phyloP scores from a whole-genome alignment of 2,113 vertebrate species.

The Embiotoca jacksoni region DNA sequence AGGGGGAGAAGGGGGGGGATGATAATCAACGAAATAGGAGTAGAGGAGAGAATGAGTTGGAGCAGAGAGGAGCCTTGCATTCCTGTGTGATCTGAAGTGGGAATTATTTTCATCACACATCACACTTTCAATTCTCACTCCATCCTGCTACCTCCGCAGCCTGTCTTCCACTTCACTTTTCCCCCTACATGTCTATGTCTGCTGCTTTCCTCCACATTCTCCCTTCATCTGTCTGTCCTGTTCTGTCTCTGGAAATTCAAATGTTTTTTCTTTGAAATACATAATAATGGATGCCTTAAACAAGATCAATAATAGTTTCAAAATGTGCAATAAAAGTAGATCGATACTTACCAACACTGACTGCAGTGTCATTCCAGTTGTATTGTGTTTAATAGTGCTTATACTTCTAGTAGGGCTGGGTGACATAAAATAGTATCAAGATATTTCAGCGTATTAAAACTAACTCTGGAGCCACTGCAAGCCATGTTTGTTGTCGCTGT shows the following conservation, averaged over 20 bases:
- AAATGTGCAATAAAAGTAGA: too few relatives aligned
- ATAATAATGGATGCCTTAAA: neutral
- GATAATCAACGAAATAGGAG: constrained; percentile 28
- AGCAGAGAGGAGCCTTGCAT: constrained; percentile 28
- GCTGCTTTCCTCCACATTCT: neutral
- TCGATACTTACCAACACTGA: too few relatives aligned
- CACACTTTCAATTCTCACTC: constrained; percentile 48
- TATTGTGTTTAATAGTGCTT: too few relatives aligned
- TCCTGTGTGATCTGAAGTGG: constrained; percentile 57
- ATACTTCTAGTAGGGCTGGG: too few relatives aligned
- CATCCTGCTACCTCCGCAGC: constrained; percentile 1
- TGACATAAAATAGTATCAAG: too few relatives aligned
- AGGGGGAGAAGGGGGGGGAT: constrained; percentile 19
- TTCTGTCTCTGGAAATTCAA: neutral
- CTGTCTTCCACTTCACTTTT: neutral
- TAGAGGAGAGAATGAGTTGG: constrained; percentile 16
- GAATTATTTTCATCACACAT: constrained; percentile 72
- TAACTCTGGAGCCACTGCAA: too few relatives aligned
- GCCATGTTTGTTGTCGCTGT: too few relatives aligned
- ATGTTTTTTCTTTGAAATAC: neutral
- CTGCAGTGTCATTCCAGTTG: too few relatives aligned
- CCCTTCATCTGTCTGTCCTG: neutral
- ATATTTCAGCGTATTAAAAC: too few relatives aligned
- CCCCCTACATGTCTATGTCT: neutral
- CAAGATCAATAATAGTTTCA: too few relatives aligned